Evolutionary conservation across 1,140 invertebrate genomes (phyloP), one percentile per base, ranked within the genome.

Genomic region (Berghia stephanieae): DNA sequence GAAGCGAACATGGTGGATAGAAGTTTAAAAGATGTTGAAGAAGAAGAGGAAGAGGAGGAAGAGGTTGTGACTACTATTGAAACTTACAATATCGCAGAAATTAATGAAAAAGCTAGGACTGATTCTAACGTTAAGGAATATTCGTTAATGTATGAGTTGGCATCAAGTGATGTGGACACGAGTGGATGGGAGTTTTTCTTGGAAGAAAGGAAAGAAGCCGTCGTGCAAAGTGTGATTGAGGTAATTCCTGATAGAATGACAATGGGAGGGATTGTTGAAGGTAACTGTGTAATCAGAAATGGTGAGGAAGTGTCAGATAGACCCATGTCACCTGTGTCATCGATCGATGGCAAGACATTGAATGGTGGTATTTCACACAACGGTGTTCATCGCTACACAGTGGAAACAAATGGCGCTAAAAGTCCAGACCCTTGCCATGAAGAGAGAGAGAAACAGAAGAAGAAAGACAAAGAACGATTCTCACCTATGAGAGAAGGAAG

Each of bases 131-230:
- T 87, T 13, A 83, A 80, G 60, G 84, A 87, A 49, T 83, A 86
- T 66, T 83, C 85, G 42, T 79, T 87, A 10, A 82, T 82, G 52
- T 85, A 82, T 75, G 85, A 86, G 76, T 79, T 87, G 60, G 84
- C 85, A n/a, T 72, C 81, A 21, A 84, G 82, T 81, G 82, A 87
- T 67, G 79, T 85, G 24, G 83, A 86, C 73, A 80, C 80, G 36
- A 81, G 83, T 75, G 85, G 86, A 3, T 87, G 86, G 86, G 85
- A 86, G 44, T 86, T 86, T 66, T 87, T 86, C 72, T 72, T 87
- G 34, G 83, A 86, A 68, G 74, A 85, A 13, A 77, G 85, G 27
- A 83, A 84, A 67, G 82, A 84, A 55, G 85, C 80, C 75, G 80
- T 82, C 43, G 83, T 87, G 68, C 68, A 84, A 52, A 84, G 82